phyloP scores from a whole-genome alignment of 1,140 invertebrate genomes.

The Rhagoletis zephyria region DNA sequence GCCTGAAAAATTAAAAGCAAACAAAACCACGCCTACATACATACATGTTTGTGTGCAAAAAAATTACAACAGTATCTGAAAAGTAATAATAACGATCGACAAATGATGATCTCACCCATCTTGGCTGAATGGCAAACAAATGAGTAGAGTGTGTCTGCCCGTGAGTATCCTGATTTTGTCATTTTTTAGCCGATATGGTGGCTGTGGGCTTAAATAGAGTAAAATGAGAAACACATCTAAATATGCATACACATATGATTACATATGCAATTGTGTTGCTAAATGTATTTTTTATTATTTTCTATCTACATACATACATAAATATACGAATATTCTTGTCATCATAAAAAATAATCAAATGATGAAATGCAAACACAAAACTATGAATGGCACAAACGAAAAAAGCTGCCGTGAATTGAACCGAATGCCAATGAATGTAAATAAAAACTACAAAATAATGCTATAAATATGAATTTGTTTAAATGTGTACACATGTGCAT shows the following conservation, averaged over 20 bases:
- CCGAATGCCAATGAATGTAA: neutral
- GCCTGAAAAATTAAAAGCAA: neutral
- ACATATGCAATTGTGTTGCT: neutral
- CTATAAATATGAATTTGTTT: no score
- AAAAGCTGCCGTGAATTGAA: constrained; percentile 1
- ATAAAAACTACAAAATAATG: constrained; percentile 4
- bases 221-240: neutral
- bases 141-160: neutral
- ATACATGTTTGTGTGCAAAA: neutral
- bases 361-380: neutral
- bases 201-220: neutral
- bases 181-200: neutral
- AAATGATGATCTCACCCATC: constrained; percentile 47
- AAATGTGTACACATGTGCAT: no score
- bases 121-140: neutral
- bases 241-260: neutral
- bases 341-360: neutral
- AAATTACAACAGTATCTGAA: neutral
- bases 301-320: neutral
- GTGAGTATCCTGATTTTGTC: constrained; percentile 22
- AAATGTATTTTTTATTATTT: neutral
- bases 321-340: neutral
- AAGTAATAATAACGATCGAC: neutral
- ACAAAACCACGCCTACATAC: constrained; percentile 5
- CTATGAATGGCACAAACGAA: constrained; percentile 15